Conservation (phyloP, 1,140 invertebrate species). For the Philotrypesis tridentata region DNA sequence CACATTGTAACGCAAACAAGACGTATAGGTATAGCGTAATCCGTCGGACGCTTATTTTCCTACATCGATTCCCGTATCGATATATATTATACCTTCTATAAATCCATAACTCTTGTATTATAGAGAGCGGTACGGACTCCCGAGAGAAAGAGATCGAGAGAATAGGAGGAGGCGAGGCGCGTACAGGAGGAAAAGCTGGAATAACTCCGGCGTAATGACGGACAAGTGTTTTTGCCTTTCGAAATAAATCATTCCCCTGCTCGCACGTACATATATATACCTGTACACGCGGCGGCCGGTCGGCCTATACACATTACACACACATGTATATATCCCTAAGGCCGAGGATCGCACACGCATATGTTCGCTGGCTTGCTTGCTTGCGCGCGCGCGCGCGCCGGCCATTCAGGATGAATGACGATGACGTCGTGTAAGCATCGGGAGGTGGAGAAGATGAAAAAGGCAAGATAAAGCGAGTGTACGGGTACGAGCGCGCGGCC, state of each 20-base stretch:
- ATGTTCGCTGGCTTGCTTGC: too few species aligned
- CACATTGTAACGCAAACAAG: too few species aligned
- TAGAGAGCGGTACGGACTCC: too few species aligned
- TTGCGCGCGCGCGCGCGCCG: not conserved
- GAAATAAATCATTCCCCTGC: constrained; percentile 44
- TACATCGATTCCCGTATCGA: too few species aligned
- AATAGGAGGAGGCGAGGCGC: not conserved
- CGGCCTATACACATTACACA: not conserved
- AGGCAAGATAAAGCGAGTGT: constrained; percentile 31
- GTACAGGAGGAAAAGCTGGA: constrained; percentile 36
- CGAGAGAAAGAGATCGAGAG: too few species aligned
- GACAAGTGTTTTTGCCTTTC: constrained; percentile 41
- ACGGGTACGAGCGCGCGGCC: not conserved
- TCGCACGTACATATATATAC: not conserved
- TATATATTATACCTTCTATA: too few species aligned
- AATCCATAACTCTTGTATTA: too few species aligned
- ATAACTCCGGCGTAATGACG: constrained; percentile 33
- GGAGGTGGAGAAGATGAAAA: constrained; percentile 38
- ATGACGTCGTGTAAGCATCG: constrained; percentile 41
- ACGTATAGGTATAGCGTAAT: too few species aligned
- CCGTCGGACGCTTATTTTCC: too few species aligned
- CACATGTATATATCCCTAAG: not conserved
- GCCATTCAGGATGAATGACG: constrained; percentile 42
- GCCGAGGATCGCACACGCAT: too few species aligned
- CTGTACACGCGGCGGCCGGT: not conserved